Base-by-base conservation (phyloP, 1,140 invertebrate species). In the Zaprionus vittiger region DNA sequence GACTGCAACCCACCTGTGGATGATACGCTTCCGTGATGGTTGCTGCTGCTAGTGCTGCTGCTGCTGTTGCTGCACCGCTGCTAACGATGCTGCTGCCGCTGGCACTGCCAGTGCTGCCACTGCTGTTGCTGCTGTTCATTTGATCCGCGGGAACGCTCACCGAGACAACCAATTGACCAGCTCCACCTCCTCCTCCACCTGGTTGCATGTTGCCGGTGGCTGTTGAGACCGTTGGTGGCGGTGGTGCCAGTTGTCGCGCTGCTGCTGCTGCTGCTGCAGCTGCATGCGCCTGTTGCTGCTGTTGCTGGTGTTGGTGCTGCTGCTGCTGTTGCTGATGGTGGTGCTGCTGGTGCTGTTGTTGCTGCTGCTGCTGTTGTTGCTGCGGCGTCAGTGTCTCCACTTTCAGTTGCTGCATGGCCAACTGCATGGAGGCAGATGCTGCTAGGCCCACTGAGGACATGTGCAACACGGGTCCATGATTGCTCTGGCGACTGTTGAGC, bases 21-120 rank as follows among this genome's bases (percentile, higher is more conserved):
- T 96, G 98, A 92, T 98, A 99, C 47, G 96, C 96, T 79, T 94
- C 95, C 54, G 96, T 95, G 85, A 94, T 93, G 81, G 77, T 67
- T 20, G 93, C 92, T 15, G 70, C 55, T 47, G 59, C n/a, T 7
- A 44, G 44, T 55, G 59, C 34, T 63, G 52, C 60, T n/a, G 38
- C 20, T 52, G 76, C 20, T 17, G 59, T n/a, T 47, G 63, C 28
- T 20, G 76, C 38, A 17, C n/a, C 41, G 7, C 41, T 44, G n/a
- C 41, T 44, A 17, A 44, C 41, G 15, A 17, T 47, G 77, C 64
- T 22, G 93, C 92, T 20, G 74, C 60, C 44, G 59, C 77, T 37
- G 62, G 28, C 37, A 47, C 55, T 56, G 52, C 22, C 47, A 17
- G 57, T 47, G 57, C 22, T 63, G 47, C 60, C n/a, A 22, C 20